Evolutionary conservation across 2,888 invertebrate genomes (phyloP).

Genomic region (Phengaris alcon): DNA sequence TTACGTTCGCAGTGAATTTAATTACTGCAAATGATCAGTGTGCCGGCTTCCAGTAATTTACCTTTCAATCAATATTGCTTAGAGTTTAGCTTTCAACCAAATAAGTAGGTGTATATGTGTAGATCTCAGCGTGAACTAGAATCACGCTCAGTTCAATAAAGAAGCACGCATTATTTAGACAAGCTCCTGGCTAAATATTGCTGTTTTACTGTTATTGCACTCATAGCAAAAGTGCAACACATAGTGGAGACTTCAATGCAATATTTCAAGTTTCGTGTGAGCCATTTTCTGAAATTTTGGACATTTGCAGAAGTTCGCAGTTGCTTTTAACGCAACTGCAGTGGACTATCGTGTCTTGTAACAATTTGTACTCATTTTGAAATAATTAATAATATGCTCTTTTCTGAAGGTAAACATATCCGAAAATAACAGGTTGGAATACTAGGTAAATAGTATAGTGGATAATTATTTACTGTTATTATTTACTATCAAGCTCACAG

Average conservation of each 20-base stretch:
- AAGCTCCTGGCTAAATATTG: not conserved
- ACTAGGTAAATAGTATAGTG: not conserved
- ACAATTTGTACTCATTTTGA: no score
- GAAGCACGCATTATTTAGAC: not conserved
- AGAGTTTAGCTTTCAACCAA: slow-evolving; percentile 56
- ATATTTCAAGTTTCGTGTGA: no score
- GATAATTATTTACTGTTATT: not conserved
- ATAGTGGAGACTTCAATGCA: no score
- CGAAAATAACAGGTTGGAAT: no score
- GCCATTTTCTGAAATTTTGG: no score
- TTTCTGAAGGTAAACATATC: no score
- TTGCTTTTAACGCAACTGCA: no score
- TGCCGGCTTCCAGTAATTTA: slow-evolving; percentile 75
- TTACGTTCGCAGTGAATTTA: slow-evolving; percentile 77
- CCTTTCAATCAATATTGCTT: slow-evolving; percentile 73
- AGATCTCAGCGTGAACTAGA: not conserved
- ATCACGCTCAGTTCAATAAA: no score
- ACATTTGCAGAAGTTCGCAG: no score
- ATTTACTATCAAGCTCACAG: not conserved
- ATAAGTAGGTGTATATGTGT: slow-evolving; percentile 36
- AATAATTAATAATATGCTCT: no score
- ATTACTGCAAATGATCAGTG: slow-evolving; percentile 77
- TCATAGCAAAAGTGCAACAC: no score
- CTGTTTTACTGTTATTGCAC: not conserved
- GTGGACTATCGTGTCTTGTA: no score